Evolutionary conservation across 1,140 invertebrate genomes (phyloP).

Genomic region (Eurosta solidaginis): DNA sequence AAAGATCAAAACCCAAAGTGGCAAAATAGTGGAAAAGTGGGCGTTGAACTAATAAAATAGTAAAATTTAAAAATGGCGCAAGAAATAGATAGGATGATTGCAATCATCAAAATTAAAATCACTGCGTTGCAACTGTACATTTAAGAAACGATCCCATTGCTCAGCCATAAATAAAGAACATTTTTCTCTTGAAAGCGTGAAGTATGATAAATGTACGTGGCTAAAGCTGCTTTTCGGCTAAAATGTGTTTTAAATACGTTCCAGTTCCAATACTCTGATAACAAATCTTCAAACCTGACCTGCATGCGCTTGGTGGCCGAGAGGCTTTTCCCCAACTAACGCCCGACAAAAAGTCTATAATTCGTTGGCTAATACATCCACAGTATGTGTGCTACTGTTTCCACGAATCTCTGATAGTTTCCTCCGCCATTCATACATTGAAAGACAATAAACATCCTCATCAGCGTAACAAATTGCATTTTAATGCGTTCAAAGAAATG

Average conservation of each 20-base stretch:
- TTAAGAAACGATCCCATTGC: constrained; percentile 45
- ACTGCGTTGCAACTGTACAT: constrained; percentile 41
- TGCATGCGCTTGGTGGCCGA: neutral
- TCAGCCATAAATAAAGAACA: constrained; percentile 36
- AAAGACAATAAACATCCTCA: constrained; percentile 40
- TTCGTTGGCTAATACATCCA: constrained; percentile 42
- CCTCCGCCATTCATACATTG: constrained; percentile 31
- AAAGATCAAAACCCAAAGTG: constrained; percentile 48
- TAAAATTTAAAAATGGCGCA: constrained; percentile 50
- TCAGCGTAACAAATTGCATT: constrained; percentile 40
- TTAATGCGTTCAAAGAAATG: constrained; percentile 43
- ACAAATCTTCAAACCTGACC: constrained; percentile 24
- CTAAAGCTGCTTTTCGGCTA: constrained; percentile 45
- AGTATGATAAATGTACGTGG: constrained; percentile 49
- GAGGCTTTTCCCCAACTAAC: constrained; percentile 43
- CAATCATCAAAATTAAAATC: constrained; percentile 52
- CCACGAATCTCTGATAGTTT: constrained; percentile 33
- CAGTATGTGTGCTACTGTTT: constrained; percentile 40
- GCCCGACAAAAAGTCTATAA: constrained; percentile 45
- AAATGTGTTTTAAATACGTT: constrained; percentile 40
- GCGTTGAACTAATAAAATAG: constrained; percentile 42
- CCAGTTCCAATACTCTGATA: constrained; percentile 54
- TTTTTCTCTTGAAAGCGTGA: constrained; percentile 48
- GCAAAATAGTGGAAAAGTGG: constrained; percentile 55
- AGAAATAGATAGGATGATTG: constrained; percentile 48